phyloP scores from a whole-genome alignment of 2,797 vertebrate species.

The Emys orbicularis region DNA sequence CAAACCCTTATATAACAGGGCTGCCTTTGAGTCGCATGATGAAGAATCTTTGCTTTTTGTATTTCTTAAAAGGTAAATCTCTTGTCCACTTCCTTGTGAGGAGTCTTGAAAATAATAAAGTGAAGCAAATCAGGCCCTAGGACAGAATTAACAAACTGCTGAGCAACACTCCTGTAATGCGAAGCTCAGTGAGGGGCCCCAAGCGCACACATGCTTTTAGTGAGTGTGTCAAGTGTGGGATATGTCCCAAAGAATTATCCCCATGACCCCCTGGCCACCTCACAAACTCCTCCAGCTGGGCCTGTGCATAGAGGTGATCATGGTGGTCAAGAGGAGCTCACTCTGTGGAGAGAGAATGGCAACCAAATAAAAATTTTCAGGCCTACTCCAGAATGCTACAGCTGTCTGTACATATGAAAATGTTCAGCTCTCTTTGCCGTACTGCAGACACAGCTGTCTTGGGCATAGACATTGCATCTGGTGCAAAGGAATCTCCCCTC shows the following conservation, averaged over 20 bases:
- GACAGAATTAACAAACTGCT: no score
- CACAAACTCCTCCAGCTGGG: neutral
- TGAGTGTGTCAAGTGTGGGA: neutral
- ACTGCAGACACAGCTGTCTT: neutral
- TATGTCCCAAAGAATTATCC: neutral
- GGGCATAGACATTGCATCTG: neutral
- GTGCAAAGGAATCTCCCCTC: neutral
- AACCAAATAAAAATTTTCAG: neutral
- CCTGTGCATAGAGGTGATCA: neutral
- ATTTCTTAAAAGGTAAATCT: no score
- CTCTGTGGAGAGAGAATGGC: neutral
- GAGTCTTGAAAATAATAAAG: neutral
- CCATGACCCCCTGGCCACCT: neutral
- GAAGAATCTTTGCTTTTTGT: no score
- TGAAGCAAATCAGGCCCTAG: neutral
- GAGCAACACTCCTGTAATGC: no score
- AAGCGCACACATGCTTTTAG: neutral
- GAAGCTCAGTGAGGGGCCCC: no score
- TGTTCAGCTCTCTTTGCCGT: neutral
- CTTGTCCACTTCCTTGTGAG: neutral
- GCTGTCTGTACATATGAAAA: neutral
- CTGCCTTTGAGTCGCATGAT: neutral
- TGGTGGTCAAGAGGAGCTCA: neutral
- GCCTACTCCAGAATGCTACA: neutral
- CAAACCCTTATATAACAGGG: neutral